Evolutionary conservation across 2,888 invertebrate species (phyloP).

Genomic region (Entomobrya proxima): DNA sequence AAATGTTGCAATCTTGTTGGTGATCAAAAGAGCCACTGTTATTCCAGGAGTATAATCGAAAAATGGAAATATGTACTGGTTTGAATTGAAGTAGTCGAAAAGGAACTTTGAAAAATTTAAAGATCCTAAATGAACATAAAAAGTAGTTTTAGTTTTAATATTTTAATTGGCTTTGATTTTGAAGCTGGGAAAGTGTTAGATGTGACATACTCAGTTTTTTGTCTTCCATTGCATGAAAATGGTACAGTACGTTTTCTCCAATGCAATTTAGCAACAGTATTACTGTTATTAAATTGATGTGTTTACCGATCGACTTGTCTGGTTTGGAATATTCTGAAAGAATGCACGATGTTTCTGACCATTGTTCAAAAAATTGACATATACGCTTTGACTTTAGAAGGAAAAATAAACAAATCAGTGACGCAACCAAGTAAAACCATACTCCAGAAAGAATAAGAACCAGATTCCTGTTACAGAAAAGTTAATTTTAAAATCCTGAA

Average conservation of each 20-base stretch:
- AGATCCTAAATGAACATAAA: not conserved
- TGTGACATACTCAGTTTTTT: conserved; percentile 19
- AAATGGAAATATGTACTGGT: conserved; percentile 65
- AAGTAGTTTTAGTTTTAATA: not conserved
- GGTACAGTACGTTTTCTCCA: conserved; percentile 72
- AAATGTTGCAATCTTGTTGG: conserved; percentile 70
- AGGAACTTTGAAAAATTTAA: conserved; percentile 55
- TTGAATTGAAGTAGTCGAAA: conserved; percentile 68
- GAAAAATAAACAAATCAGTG: conserved; percentile 68
- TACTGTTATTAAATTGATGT: conserved; percentile 69
- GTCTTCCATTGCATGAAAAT: conserved; percentile 69
- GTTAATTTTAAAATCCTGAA: not conserved
- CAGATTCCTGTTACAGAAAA: conserved; percentile 48
- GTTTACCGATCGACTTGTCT: conserved; percentile 47
- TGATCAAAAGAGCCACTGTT: conserved; percentile 58
- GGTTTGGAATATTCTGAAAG: conserved; percentile 49
- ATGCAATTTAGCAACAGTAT: conserved; percentile 66
- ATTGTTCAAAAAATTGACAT: conserved; percentile 58
- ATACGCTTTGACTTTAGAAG: conserved; percentile 56
- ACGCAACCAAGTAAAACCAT: conserved; percentile 71
- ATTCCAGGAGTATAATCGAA: conserved; percentile 67
- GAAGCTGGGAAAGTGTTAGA: not conserved
- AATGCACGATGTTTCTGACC: conserved; percentile 57
- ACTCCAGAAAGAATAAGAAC: conserved; percentile 66
- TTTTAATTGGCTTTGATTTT: not conserved